Evolutionary conservation across 2,797 vertebrate species (phyloP), one percentile per base, ranked within the genome.

Genomic region (Otolemur crassicaudatus): DNA sequence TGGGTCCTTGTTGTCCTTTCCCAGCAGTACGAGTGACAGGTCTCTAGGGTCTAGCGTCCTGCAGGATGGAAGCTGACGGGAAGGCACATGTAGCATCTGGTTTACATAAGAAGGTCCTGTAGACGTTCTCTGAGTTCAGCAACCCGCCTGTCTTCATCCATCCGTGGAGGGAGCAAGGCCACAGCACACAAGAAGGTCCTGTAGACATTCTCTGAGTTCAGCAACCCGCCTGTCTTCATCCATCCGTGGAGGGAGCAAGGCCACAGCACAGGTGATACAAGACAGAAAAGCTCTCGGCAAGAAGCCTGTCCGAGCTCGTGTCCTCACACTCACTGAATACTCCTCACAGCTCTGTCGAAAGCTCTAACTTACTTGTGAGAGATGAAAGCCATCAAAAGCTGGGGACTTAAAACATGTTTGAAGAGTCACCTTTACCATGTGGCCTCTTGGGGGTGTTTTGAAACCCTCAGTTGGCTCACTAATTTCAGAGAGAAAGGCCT

Each of bases 301-400:
- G 56, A 5, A 49, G 79, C 34, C 69, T 9, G 73, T 60, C 60
- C n/a, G 1, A 1, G 75, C 79, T 23, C 43, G 6, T 5, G 9
- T 22, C 63, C 93, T 65, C 83, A 7, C 49, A 4, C 69, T 56
- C 12, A 12, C 81, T 85, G 22, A 72, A 34, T 1, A 56, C 81
- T 63, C 61, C 81, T 85, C 67, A 3, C 20, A 11, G 61, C 72
- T 43, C 91, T 61, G 53, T 63, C 81, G n/a, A 46, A 91, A 73
- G 89, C 65, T 88, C 61, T 60, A 85, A 83, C 94, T 96, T 81
- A 93, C 88, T 92, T 79, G 80, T 37, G 73, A 95, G 77, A 96
- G 92, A 96, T 92, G n/a, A 97, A 95, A 93, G 60, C 65, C 79
- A 97, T 92, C 92, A 95, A 94, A 98, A 96, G 96, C 77, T 5